A percentile compares a stretch with the other conserved stretches of the same genome.
These are phyloP conservation scores for Drosophila engyochracea DNA, from an alignment of 2,888 invertebrate species.

Conservation along the genomic window DNA sequence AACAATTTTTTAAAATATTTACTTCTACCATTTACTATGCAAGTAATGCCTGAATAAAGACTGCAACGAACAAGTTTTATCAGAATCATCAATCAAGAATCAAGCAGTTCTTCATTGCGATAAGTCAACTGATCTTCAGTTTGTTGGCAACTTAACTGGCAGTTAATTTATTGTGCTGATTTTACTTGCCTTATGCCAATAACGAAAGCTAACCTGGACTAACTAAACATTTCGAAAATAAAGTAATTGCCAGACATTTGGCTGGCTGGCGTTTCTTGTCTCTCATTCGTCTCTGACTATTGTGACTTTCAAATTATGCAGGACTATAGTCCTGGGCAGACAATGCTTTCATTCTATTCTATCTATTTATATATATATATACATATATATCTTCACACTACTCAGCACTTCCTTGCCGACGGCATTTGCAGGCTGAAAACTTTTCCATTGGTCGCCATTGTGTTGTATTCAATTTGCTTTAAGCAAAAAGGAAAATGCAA, in stretches of 20 bases:
- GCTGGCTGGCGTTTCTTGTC: constrained; percentile 1
- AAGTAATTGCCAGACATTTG: constrained; percentile 27
- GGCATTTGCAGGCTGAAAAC: constrained; percentile 26
- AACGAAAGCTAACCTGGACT: constrained; percentile 1
- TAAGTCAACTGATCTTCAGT: neutral
- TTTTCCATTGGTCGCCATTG: constrained; percentile 57
- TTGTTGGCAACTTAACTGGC: neutral
- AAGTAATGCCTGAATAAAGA: neutral
- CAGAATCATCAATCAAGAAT: neutral
- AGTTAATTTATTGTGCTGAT: constrained; percentile 37
- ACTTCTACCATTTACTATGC: neutral
- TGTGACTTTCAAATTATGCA: constrained; percentile 46
- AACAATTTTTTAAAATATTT: constrained; percentile 4
- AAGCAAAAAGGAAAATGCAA: constrained; percentile 40
- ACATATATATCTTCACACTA: constrained; percentile 23
- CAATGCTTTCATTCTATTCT: constrained; percentile 28
- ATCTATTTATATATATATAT: neutral
- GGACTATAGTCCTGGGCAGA: constrained; percentile 22
- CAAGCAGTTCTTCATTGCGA: neutral
- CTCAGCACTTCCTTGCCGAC: constrained; percentile 33
- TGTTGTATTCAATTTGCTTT: constrained; percentile 77
- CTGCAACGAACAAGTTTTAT: neutral
- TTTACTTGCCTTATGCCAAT: neutral
- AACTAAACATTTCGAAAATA: constrained; percentile 25
- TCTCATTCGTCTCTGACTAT: constrained; percentile 11